These are phyloP conservation scores for Drosophila parabipectinata DNA, from an alignment of 1,140 invertebrate genomes.

Conservation along the genomic window DNA sequence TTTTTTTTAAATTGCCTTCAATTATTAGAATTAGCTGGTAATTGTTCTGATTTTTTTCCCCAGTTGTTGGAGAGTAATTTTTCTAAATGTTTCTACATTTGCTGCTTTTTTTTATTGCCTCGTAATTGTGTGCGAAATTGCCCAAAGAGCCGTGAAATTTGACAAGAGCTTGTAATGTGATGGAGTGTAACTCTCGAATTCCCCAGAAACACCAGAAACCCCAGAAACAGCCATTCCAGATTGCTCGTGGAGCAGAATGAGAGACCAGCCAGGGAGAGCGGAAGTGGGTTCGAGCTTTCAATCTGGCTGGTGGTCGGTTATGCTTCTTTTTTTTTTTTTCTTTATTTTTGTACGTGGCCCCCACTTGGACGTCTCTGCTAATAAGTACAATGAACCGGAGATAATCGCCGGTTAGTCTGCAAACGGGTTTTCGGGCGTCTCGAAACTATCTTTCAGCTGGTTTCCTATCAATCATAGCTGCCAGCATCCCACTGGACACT, in stretches of 20 bases:
- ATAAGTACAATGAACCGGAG: slow-evolving; percentile 76
- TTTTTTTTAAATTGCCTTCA: background rate
- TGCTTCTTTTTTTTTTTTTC: background rate
- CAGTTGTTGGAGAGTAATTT: slow-evolving; percentile 16
- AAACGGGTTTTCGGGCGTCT: slow-evolving; percentile 64
- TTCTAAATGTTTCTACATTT: slow-evolving; percentile 12
- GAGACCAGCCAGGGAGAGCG: background rate
- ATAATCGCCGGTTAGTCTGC: slow-evolving; percentile 64
- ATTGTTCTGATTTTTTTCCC: slow-evolving; percentile 13
- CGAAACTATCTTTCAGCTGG: slow-evolving; percentile 41
- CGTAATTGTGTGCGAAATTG: slow-evolving; percentile 45
- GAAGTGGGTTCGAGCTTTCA: slow-evolving; percentile 20
- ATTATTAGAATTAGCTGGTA: background rate
- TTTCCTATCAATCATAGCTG: slow-evolving; percentile 65
- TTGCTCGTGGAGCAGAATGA: background rate
- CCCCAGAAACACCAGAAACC: slow-evolving; percentile 12
- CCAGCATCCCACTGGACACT: slow-evolving; percentile 40
- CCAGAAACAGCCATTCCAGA: background rate
- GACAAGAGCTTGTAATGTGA: slow-evolving; percentile 37
- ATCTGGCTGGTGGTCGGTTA: slow-evolving; percentile 12
- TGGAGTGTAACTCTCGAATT: slow-evolving; percentile 22
- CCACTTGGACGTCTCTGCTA: slow-evolving; percentile 28
- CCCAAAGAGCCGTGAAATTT: slow-evolving; percentile 44
- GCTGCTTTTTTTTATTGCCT: slow-evolving; percentile 1
- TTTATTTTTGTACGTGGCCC: slow-evolving; percentile 25